Percentiles rank a stretch among this genome's conserved stretches.
phyloP scores from a whole-genome alignment of 2,113 vertebrate species.

The mouse (Mus musculus) region GRCm39 chr5:43561001-43561500 shows the following conservation, averaged over 20 bases:
- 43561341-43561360: neutral
- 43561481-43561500: neutral
- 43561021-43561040: neutral
- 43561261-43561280: constrained; percentile 15
- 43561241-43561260: constrained; percentile 37
- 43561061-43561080: neutral
- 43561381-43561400: neutral
- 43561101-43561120: neutral
- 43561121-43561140: neutral
- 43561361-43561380: neutral
- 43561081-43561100: neutral
- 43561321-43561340: constrained; percentile 42
- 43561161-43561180: neutral
- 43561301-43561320: neutral
- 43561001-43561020: neutral
- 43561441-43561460: neutral
- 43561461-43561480: neutral
- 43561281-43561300: neutral
- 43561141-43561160: neutral
- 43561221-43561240: neutral
- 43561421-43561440: neutral
- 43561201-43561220: neutral
- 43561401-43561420: neutral
- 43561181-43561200: neutral
- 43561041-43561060: neutral